phyloP scores from a whole-genome alignment of 2,888 invertebrate species.

The Frankliniella intonsa region DNA sequence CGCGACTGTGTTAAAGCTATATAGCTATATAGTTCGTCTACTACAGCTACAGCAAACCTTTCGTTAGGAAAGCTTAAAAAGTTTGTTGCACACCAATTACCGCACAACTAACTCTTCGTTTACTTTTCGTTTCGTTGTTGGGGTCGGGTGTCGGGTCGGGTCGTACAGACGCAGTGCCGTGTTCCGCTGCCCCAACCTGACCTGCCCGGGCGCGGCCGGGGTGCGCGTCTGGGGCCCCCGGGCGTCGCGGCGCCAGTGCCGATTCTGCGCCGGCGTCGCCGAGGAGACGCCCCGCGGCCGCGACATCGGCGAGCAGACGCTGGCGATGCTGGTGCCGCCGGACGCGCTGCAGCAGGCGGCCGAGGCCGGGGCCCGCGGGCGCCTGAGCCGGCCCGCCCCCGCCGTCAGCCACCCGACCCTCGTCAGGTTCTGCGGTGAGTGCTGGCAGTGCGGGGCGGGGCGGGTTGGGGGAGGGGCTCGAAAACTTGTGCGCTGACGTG shows the following conservation, averaged over 20 bases:
- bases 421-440: background rate
- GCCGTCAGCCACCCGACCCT: background rate
- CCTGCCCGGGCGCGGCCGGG: background rate
- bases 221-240: background rate
- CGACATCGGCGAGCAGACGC: slow-evolving; percentile 5
- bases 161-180: background rate
- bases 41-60: no score
- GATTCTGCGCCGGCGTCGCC: background rate
- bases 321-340: background rate
- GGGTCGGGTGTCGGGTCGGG: background rate
- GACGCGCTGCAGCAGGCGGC: background rate
- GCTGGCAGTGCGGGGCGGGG: background rate
- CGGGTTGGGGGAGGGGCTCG: no score
- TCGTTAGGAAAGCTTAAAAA: no score
- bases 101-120: no score
- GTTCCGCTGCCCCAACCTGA: background rate
- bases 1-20: no score
- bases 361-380: background rate
- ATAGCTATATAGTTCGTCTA: no score
- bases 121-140: no score
- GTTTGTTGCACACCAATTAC: no score
- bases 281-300: background rate
- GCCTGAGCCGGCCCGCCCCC: background rate
- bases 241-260: background rate
- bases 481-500: background rate